Evolutionary conservation across 2,888 invertebrate species (phyloP).

Genomic region (Hypselothyrea guttata): DNA sequence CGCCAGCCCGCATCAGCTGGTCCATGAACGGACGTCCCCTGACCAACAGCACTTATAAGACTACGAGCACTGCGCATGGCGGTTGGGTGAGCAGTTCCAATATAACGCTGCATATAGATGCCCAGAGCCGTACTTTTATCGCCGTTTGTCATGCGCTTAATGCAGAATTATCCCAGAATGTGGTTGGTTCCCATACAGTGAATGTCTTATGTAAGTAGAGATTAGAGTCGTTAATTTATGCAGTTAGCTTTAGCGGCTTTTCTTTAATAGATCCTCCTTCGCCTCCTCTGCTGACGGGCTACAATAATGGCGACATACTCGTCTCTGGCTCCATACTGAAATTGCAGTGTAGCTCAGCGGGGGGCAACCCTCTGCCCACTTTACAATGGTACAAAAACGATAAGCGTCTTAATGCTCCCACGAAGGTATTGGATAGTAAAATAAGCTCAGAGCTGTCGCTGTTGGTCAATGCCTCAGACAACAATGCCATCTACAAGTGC

Average conservation of each 20-base stretch:
- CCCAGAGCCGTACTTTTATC: slow-evolving; percentile 78
- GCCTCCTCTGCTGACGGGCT: slow-evolving; percentile 75
- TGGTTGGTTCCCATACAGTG: slow-evolving; percentile 79
- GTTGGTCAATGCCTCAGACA: slow-evolving; percentile 79
- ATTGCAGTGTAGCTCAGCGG: slow-evolving; percentile 76
- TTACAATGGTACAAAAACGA: slow-evolving; percentile 80
- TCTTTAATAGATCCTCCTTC: slow-evolving; percentile 75
- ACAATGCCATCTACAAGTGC: slow-evolving; percentile 80
- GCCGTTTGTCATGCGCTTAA: slow-evolving; percentile 80
- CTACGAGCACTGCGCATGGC: slow-evolving; percentile 64
- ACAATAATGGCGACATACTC: slow-evolving; percentile 78
- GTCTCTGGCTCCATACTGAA: slow-evolving; percentile 79
- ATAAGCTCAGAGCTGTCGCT: slow-evolving; percentile 77
- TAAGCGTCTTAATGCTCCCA: slow-evolving; percentile 75
- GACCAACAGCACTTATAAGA: slow-evolving; percentile 69
- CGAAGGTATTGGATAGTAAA: slow-evolving; percentile 72
- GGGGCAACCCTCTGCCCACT: slow-evolving; percentile 78
- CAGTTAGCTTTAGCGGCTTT: slow-evolving; percentile 21
- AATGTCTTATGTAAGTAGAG: slow-evolving; percentile 79
- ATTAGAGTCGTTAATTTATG: too few relatives aligned
- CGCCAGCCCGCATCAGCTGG: slow-evolving; percentile 78
- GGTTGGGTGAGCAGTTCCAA: slow-evolving; percentile 80
- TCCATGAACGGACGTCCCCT: slow-evolving; percentile 79
- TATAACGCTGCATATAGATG: slow-evolving; percentile 71
- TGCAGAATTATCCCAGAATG: slow-evolving; percentile 78